Conservation (phyloP, 1,140 invertebrate species). For the Tribolium castaneum region DNA sequence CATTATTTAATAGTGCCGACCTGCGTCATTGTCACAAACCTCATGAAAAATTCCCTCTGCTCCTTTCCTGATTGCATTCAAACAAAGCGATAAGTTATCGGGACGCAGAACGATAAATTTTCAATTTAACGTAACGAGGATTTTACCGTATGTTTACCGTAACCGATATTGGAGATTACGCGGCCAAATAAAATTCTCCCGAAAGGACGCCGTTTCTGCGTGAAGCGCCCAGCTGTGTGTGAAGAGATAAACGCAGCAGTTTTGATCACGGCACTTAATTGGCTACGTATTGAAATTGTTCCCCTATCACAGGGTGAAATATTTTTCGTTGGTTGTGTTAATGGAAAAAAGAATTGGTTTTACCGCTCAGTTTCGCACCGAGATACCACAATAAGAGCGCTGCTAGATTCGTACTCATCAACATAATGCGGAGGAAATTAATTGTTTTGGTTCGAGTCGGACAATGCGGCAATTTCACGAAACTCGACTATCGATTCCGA, state of each 20-base stretch:
- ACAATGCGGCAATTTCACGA: constrained; percentile 26
- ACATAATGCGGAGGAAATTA: constrained; percentile 28
- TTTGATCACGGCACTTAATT: constrained; percentile 4
- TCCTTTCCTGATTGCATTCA: neutral
- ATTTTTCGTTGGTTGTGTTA: neutral
- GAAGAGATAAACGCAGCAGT: constrained; percentile 5
- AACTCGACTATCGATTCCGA: constrained; percentile 15
- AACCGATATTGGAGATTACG: neutral
- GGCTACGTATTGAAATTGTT: constrained; percentile 17
- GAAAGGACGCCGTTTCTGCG: neutral
- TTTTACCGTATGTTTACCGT: neutral
- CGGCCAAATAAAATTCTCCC: neutral
- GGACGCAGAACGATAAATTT: too few species aligned
- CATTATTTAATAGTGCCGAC: constrained; percentile 18
- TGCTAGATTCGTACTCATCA: constrained; percentile 11
- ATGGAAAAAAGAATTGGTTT: neutral
- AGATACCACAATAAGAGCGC: neutral
- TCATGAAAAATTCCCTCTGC: constrained; percentile 2
- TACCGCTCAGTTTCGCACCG: neutral
- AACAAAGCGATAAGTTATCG: neutral
- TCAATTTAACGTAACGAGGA: neutral
- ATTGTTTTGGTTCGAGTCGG: constrained; percentile 25
- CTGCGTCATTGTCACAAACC: constrained; percentile 17
- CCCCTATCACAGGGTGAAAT: neutral
- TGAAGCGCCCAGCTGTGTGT: neutral